Evolutionary conservation across 2,113 vertebrate species (phyloP), one percentile per base, ranked within the genome.

Genomic region (Lichenostomus cassidix): DNA sequence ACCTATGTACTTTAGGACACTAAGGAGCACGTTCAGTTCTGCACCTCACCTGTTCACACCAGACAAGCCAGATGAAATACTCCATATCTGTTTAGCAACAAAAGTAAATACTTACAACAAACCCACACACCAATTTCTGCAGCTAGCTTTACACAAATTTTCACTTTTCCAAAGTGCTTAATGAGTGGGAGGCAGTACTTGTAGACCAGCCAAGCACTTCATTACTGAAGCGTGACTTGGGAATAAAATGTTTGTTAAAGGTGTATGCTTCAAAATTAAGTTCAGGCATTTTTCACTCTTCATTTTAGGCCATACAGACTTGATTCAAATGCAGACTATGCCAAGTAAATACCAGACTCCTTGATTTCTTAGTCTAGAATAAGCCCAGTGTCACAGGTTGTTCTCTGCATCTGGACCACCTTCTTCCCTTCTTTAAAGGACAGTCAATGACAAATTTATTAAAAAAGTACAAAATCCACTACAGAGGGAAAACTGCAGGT

Each of bases 161-260:
- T 53, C n/a, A 70, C 47, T 81, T 78, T 87, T 79, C 58, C 83
- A 55, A 78, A 94, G 60, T 19, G 70, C 65, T 35, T 64, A 86
- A 52, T n/a, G 75, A 94, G 79, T 33, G 29, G 70, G 84, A 90
- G 42, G 86, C 58, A 46, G 65, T 47, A 73, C 65, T 87, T 89
- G 76, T 19, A 91, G 89, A 76, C 21, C 60, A 90, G 93, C 80
- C 80, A 90, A 83, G 49, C 81, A 77, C 42, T 63, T 82, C 47
- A 69, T 81, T 86, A 80, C 42, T 87, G 24, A 89, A 84, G 35
- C 22, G 52, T 56, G 65, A 79, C 53, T 84, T 44, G 67, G 83
- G 83, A 95, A 93, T 23, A 7, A 60, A 92, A 70, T 29, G 52
- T 92, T 94, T 94, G 42, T 67, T 92, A 62, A 93, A 92, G 69